Percentiles rank a stretch among this genome's conserved stretches.
Evolutionary conservation across 2,797 vertebrate genomes (phyloP).

Genomic region (Pristis pectinata): DNA sequence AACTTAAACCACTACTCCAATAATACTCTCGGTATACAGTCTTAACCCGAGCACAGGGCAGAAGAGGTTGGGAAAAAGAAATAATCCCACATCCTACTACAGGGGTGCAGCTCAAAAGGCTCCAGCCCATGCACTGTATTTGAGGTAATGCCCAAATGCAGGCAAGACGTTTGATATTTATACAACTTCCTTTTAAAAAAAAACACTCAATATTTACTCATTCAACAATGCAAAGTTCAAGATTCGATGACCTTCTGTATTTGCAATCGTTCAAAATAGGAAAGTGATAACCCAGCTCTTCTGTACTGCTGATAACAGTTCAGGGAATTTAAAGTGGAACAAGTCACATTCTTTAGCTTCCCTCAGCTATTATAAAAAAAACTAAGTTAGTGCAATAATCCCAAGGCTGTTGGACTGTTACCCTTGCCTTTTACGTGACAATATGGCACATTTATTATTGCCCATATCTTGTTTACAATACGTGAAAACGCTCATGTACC

Average conservation of each 20-base stretch:
- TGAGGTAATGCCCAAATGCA: neutral
- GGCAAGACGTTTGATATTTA: neutral
- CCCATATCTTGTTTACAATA: neutral
- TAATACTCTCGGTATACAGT: neutral
- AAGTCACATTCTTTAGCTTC: neutral
- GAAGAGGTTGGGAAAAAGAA: neutral
- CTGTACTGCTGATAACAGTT: neutral
- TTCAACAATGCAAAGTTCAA: conserved; percentile 4
- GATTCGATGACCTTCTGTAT: neutral
- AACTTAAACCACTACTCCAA: too few relatives aligned
- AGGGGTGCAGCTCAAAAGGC: neutral
- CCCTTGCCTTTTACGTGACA: neutral
- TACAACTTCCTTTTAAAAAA: neutral
- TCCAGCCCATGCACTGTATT: neutral
- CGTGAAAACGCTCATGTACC: neutral
- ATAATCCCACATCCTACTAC: neutral
- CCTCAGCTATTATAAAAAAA: neutral
- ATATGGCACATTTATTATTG: neutral
- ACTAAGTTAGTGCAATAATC: neutral
- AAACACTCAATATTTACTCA: conserved; percentile 6
- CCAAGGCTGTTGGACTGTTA: neutral
- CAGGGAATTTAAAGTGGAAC: neutral
- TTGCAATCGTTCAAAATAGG: conserved; percentile 1
- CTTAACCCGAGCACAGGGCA: neutral
- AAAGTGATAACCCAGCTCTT: conserved; percentile 9